Evolutionary conservation across 1,140 invertebrate species (phyloP).

Genomic region (Drosophila murphyi): DNA sequence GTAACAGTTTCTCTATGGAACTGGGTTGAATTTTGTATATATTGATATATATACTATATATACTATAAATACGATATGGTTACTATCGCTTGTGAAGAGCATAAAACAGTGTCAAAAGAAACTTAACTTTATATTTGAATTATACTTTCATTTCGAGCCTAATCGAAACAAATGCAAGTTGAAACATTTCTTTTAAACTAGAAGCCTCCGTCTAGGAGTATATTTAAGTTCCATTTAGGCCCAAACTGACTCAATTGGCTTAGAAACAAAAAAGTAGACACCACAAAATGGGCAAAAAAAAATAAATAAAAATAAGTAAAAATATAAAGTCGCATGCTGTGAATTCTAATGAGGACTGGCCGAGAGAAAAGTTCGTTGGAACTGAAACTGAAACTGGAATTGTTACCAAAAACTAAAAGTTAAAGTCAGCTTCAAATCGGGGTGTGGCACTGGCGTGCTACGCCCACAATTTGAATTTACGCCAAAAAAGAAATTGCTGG

Average conservation of each 20-base stretch:
- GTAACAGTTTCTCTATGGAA: not conserved
- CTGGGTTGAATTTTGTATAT: not conserved
- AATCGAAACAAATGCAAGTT: not conserved
- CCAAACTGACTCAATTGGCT: constrained; percentile 26
- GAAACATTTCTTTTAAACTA: not conserved
- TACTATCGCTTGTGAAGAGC: too few species aligned
- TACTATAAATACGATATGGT: too few species aligned
- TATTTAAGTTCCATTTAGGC: not conserved
- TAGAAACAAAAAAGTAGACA: not conserved
- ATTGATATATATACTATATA: not conserved
- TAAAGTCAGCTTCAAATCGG: constrained; percentile 41
- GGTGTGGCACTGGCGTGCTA: constrained; percentile 48
- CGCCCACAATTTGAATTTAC: constrained; percentile 60
- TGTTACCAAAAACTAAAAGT: constrained; percentile 36
- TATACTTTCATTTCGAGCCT: not conserved
- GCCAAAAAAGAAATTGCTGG: constrained; percentile 21
- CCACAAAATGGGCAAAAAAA: not conserved
- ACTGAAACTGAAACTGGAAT: constrained; percentile 12
- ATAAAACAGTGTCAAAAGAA: too few species aligned
- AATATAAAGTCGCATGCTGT: constrained; percentile 36
- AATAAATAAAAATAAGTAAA: not conserved
- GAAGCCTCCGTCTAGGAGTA: not conserved
- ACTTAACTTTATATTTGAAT: not conserved
- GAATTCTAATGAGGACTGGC: constrained; percentile 43
- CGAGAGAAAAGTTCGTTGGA: constrained; percentile 23